A percentile compares a stretch with the other conserved stretches of the same genome.
phyloP scores from a whole-genome alignment of 2,113 vertebrate species.

The Gracilinanus agilis region DNA sequence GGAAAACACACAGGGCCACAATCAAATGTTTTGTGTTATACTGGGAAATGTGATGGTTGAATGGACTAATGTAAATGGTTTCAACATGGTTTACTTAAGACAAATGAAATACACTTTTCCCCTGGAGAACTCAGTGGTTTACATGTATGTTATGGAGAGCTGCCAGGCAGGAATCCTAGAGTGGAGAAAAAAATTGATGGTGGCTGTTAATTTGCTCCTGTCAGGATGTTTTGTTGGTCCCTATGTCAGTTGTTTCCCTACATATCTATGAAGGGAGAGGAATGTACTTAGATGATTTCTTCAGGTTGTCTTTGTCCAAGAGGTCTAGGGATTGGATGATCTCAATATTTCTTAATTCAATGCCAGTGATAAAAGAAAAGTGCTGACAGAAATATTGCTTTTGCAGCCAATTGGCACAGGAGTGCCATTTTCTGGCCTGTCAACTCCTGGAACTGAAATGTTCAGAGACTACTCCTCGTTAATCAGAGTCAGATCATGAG shows the following conservation, averaged over 20 bases:
- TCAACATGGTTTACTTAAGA: slow-evolving; percentile 46
- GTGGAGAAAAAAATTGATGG: not conserved
- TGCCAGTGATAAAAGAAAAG: slow-evolving; percentile 42
- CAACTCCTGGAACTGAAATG: slow-evolving; percentile 25
- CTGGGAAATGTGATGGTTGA: slow-evolving; percentile 23
- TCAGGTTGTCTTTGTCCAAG: not conserved
- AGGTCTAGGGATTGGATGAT: slow-evolving; percentile 35
- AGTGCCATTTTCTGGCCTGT: slow-evolving; percentile 7
- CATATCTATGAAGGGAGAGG: not conserved
- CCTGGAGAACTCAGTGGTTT: slow-evolving; percentile 30
- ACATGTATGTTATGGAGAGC: not conserved
- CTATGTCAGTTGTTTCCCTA: slow-evolving; percentile 27
- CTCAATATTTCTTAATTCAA: not conserved
- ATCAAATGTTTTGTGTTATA: slow-evolving; percentile 47
- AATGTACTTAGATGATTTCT: slow-evolving; percentile 33
- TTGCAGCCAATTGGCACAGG: slow-evolving; percentile 17
- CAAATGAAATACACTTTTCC: slow-evolving; percentile 52
- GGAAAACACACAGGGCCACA: slow-evolving; percentile 23
- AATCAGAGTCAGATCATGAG: not conserved
- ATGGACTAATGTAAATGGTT: slow-evolving; percentile 14
- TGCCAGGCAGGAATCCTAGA: not conserved
- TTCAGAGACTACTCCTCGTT: not conserved
- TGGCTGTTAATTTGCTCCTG: slow-evolving; percentile 55
- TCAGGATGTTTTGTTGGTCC: slow-evolving; percentile 37
- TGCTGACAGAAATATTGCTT: too few species aligned